Percentiles rank a stretch among this genome's conserved stretches.
Evolutionary conservation across 2,888 invertebrate species (phyloP).

Genomic region (Gasteruption jaculator): DNA sequence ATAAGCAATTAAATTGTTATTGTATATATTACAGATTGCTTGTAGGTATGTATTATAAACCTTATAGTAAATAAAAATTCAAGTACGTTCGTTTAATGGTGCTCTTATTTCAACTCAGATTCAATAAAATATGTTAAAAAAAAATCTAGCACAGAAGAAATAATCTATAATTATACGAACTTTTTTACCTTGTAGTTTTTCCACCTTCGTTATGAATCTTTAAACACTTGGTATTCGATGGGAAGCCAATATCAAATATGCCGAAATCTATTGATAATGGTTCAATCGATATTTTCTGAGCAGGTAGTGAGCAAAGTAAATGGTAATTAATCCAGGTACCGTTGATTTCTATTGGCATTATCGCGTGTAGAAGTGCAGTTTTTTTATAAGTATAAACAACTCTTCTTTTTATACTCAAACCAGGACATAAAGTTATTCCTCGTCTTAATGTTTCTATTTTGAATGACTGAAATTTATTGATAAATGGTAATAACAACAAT

Average conservation of each 20-base stretch:
- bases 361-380: conserved; percentile 30
- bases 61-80: too few relatives aligned
- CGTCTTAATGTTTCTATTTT: conserved; percentile 31
- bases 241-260: conserved; percentile 45
- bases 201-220: conserved; percentile 44
- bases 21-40: too few relatives aligned
- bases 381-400: conserved; percentile 41
- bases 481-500: too few relatives aligned
- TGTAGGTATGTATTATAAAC: too few relatives aligned
- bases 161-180: neutral
- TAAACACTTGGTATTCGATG: conserved; percentile 40
- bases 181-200: conserved; percentile 35
- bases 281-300: conserved; percentile 31
- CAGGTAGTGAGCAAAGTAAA: conserved; percentile 33
- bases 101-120: too few relatives aligned
- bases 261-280: conserved; percentile 48
- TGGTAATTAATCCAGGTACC: conserved; percentile 34
- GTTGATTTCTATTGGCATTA: conserved; percentile 43
- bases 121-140: too few relatives aligned
- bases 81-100: too few relatives aligned
- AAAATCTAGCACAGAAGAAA: too few relatives aligned
- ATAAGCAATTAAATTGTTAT: too few relatives aligned
- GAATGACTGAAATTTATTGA: conserved; percentile 40
- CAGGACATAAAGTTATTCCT: conserved; percentile 38
- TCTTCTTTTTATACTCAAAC: conserved; percentile 40